A percentile compares a stretch with the other conserved stretches of the same genome.
Evolutionary conservation across 2,797 vertebrate genomes (phyloP).

Genomic region (Enteromius viviparus): DNA sequence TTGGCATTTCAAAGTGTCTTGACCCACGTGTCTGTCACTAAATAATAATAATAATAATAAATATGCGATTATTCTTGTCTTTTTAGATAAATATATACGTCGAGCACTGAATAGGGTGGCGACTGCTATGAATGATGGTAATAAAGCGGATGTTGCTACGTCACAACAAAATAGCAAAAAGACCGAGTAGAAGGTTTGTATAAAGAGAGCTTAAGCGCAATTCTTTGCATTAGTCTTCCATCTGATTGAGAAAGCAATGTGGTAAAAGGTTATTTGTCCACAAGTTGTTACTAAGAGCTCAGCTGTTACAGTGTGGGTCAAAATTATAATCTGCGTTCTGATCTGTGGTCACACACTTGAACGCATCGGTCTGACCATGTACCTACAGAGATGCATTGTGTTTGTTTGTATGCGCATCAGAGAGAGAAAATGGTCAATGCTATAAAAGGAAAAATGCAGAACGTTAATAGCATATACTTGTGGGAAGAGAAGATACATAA

Average conservation of each 20-base stretch:
- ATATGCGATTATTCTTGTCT: not conserved
- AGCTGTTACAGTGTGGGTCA: constrained; percentile 6
- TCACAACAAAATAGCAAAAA: constrained; percentile 6
- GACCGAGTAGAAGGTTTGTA: not conserved
- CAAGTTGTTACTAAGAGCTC: not conserved
- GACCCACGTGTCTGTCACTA: constrained; percentile 60
- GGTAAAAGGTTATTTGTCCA: not conserved
- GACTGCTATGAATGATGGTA: not conserved
- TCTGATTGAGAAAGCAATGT: not conserved
- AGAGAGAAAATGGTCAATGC: not conserved
- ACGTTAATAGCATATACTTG: not conserved
- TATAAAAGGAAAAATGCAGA: not conserved
- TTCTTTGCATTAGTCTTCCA: not conserved
- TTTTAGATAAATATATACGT: not conserved
- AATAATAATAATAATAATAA: constrained; percentile 24
- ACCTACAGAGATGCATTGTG: not conserved
- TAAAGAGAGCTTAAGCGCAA: not conserved
- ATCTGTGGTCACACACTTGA: constrained; percentile 14
- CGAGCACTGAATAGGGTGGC: not conserved
- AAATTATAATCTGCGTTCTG: not conserved
- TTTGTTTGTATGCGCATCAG: constrained; percentile 8
- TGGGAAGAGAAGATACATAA: not conserved
- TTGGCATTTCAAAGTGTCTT: constrained; percentile 60
- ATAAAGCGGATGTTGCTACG: not conserved
- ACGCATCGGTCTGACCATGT: not conserved